Conservation (phyloP, 2,888 invertebrate genomes). For the Platypus cylindrus region DNA sequence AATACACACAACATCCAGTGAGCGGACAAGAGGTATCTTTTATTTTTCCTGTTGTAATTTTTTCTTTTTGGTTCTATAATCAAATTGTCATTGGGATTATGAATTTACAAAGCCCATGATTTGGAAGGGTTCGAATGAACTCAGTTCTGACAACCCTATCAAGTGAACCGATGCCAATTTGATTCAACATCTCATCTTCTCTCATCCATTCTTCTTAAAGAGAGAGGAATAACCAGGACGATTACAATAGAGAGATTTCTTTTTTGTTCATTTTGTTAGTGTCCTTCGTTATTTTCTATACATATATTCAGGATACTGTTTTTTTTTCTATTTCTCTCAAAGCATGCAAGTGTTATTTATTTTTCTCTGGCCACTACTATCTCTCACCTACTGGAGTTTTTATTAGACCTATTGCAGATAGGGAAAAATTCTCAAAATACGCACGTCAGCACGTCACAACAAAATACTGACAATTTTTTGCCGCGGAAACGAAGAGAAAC, state of each 20-base stretch:
- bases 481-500: too few species aligned
- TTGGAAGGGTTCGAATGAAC: not conserved
- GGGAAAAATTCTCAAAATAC: constrained; percentile 9
- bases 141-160: not conserved
- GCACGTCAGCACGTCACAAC: constrained; percentile 30
- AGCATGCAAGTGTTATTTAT: constrained; percentile 1
- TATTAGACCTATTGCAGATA: constrained; percentile 3
- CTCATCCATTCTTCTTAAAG: not conserved
- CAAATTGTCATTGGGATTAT: constrained; percentile 7
- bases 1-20: constrained; percentile 31
- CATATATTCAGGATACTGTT: not conserved
- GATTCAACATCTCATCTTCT: not conserved
- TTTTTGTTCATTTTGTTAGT: not conserved
- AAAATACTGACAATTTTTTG: constrained; percentile 15
- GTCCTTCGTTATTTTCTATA: too few species aligned
- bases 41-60: too few species aligned
- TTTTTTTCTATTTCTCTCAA: not conserved
- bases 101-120: not conserved
- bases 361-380: constrained; percentile 17
- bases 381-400: constrained; percentile 20
- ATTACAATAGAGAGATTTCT: too few species aligned
- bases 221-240: too few species aligned
- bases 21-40: constrained; percentile 33
- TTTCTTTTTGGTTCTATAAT: constrained; percentile 10
- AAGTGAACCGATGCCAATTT: not conserved